phyloP scores from a whole-genome alignment of 2,888 invertebrate genomes.

The Drosophila sordidula region DNA sequence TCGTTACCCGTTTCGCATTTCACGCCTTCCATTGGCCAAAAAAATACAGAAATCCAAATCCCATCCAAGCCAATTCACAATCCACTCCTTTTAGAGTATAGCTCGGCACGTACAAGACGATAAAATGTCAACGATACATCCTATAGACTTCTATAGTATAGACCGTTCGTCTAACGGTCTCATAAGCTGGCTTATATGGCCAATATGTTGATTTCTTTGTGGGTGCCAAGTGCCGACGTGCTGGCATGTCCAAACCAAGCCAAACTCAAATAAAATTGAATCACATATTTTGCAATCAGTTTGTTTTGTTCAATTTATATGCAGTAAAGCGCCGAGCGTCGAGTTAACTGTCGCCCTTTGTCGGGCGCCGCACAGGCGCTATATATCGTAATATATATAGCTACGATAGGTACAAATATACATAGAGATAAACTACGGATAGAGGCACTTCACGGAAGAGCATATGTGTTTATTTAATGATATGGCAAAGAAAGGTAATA shows the following conservation, averaged over 20 bases:
- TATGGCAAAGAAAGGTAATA: no score
- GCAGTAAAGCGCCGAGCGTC: conserved; percentile 20
- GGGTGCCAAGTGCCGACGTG: conserved; percentile 46
- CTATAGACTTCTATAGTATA: conserved; percentile 25
- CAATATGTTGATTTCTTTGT: conserved; percentile 15
- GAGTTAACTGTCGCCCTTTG: conserved; percentile 39
- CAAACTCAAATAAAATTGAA: conserved; percentile 21
- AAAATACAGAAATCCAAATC: conserved; percentile 3
- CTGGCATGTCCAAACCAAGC: conserved; percentile 39
- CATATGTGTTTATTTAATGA: no score
- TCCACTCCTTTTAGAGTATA: conserved; percentile 35
- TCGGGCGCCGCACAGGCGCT: conserved; percentile 38
- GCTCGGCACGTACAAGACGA: conserved; percentile 54
- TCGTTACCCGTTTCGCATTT: conserved; percentile 37
- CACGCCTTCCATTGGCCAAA: conserved; percentile 21
- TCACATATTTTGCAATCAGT: conserved; percentile 24
- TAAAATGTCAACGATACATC: conserved; percentile 63
- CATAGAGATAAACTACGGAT: background rate
- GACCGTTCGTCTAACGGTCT: conserved; percentile 66
- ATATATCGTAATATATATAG: conserved; percentile 18
- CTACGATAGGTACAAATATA: conserved; percentile 1
- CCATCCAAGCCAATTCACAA: conserved; percentile 10
- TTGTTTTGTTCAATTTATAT: conserved; percentile 34
- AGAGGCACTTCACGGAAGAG: no score
- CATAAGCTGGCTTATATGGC: conserved; percentile 45